Evolutionary conservation across 1,140 invertebrate genomes (phyloP).

Genomic region (Bombus breviceps): DNA sequence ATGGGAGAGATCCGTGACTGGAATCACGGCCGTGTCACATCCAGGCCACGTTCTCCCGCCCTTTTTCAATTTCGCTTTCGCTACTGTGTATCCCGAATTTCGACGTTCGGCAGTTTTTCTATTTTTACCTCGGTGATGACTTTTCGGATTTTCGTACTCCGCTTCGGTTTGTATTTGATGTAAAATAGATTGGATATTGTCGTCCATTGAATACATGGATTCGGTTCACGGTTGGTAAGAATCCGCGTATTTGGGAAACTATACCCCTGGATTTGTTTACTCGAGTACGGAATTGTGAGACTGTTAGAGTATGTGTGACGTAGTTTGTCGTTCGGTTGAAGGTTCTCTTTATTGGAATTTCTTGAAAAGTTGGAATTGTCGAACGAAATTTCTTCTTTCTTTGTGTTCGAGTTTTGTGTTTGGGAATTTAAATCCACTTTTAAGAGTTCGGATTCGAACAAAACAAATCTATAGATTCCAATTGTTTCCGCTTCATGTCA

Average conservation of each 20-base stretch:
- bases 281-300: neutral
- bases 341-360: neutral
- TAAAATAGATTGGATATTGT: neutral
- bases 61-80: slow-evolving; percentile 28
- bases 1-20: slow-evolving; percentile 79
- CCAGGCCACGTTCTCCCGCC: slow-evolving; percentile 28
- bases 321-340: neutral
- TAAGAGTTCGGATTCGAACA: neutral
- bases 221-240: neutral
- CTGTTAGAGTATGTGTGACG: neutral
- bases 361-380: too few species aligned
- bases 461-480: neutral
- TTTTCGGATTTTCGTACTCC: neutral
- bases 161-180: neutral
- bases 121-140: neutral
- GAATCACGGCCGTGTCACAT: slow-evolving; percentile 73
- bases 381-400: neutral
- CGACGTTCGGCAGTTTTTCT: neutral
- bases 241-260: slow-evolving; percentile 3
- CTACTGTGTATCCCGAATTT: slow-evolving; percentile 10
- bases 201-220: neutral
- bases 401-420: neutral
- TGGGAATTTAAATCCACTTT: too few species aligned
- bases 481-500: neutral
- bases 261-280: neutral